Evolutionary conservation across 2,888 invertebrate species (phyloP).

Genomic region (Pristionchus japonicus): DNA sequence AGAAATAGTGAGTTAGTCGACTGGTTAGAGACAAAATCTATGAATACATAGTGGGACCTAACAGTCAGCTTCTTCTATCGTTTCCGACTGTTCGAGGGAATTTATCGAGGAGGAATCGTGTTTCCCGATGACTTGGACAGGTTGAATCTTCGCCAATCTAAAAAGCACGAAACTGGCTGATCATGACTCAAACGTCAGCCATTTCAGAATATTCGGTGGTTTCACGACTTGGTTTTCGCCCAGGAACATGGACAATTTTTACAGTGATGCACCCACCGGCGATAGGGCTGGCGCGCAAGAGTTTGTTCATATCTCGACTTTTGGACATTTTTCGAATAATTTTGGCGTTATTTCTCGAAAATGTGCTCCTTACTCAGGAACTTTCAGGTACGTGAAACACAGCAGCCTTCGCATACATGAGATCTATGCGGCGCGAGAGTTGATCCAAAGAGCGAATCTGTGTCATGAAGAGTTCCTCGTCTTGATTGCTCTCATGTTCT

Average conservation of each 20-base stretch:
- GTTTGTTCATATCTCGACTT: not conserved
- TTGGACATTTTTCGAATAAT: no score
- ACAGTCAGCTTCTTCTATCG: not conserved
- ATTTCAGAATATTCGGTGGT: not conserved
- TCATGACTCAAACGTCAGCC: not conserved
- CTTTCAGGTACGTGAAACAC: not conserved
- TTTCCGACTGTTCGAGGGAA: not conserved
- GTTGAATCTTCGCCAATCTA: no score
- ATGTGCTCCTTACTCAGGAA: no score
- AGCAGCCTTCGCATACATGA: not conserved
- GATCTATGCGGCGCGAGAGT: not conserved
- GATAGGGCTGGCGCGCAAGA: not conserved
- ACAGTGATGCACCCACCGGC: not conserved
- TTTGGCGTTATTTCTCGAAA: no score
- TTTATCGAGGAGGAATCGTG: not conserved
- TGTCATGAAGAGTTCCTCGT: constrained; percentile 8
- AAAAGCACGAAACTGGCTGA: no score
- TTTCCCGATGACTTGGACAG: not conserved
- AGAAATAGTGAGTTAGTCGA: not conserved
- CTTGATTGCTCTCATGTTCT: not conserved
- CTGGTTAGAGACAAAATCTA: not conserved
- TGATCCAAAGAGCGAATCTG: not conserved
- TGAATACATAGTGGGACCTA: not conserved
- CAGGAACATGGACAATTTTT: not conserved
- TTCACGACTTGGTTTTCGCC: not conserved